A percentile compares a stretch with the other conserved stretches of the same genome.
These are phyloP conservation scores for Halocaridina rubra DNA, from an alignment of 2,888 invertebrate species.

Conservation along the genomic window DNA sequence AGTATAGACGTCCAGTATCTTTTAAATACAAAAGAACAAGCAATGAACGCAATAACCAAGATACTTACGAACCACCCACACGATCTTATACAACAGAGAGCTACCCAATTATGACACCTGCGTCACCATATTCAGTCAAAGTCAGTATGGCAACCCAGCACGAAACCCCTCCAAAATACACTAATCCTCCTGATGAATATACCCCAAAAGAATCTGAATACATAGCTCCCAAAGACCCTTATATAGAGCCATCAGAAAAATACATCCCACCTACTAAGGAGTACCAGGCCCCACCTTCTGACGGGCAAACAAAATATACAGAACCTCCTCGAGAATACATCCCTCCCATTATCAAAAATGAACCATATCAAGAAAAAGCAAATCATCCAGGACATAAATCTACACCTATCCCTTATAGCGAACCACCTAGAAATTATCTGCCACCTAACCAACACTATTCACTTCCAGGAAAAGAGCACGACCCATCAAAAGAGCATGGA, in stretches of 20 bases:
- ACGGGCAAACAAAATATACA: neutral
- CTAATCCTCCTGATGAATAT: conserved; percentile 7
- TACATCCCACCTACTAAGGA: conserved; percentile 34
- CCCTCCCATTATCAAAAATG: conserved; percentile 10
- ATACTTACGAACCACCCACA: neutral
- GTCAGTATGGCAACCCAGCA: neutral
- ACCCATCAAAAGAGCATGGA: neutral
- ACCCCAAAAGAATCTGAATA: neutral
- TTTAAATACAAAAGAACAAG: conserved; percentile 49
- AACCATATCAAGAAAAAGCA: neutral
- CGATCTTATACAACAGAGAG: neutral
- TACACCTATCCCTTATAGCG: neutral
- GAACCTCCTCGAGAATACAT: conserved; percentile 1
- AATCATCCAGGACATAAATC: neutral
- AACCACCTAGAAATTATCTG: neutral
- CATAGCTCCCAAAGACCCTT: neutral
- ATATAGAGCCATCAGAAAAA: neutral
- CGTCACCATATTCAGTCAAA: neutral
- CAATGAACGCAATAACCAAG: neutral
- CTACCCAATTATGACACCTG: neutral
- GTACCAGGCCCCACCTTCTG: neutral
- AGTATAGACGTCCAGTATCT: conserved; percentile 55
- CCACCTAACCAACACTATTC: neutral
- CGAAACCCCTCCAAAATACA: neutral
- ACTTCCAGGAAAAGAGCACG: neutral